Evolutionary conservation across 2,113 vertebrate species (phyloP).

Genomic region (Daboia siamensis): DNA sequence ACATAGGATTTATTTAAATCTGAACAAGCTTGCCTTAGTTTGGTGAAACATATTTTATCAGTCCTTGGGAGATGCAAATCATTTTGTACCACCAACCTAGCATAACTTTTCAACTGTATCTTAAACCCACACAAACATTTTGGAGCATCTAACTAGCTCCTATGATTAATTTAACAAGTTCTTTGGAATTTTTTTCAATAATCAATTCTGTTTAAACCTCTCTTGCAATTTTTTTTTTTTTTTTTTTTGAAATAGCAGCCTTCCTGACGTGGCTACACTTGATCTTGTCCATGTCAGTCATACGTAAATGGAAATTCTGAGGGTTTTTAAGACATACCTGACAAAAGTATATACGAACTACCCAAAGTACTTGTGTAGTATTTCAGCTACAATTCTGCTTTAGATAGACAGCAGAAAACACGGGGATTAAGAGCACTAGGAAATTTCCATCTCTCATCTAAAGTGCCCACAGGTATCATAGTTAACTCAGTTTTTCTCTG

Average conservation of each 20-base stretch:
- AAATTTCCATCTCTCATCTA: not conserved
- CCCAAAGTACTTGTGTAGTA: not conserved
- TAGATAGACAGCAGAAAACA: not conserved
- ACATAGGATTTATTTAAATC: not conserved
- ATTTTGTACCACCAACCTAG: not conserved
- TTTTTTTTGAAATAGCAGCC: no score
- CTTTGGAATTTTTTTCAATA: not conserved
- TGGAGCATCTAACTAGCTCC: not conserved
- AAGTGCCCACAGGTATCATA: not conserved
- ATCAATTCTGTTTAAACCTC: not conserved
- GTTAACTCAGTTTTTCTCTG: not conserved
- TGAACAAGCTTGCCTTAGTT: not conserved
- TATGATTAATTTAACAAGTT: not conserved
- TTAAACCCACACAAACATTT: not conserved
- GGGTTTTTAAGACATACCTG: not conserved
- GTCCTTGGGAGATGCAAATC: not conserved
- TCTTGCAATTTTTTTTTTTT: not conserved
- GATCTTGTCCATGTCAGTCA: not conserved
- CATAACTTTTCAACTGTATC: not conserved
- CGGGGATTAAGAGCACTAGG: not conserved
- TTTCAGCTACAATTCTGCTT: not conserved
- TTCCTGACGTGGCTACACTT: no score
- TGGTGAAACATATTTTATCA: not conserved
- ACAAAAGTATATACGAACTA: not conserved
- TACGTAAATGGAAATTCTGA: not conserved